Evolutionary conservation across 2,797 vertebrate species (phyloP).

Genomic region (Lycodopsis pacificus): DNA sequence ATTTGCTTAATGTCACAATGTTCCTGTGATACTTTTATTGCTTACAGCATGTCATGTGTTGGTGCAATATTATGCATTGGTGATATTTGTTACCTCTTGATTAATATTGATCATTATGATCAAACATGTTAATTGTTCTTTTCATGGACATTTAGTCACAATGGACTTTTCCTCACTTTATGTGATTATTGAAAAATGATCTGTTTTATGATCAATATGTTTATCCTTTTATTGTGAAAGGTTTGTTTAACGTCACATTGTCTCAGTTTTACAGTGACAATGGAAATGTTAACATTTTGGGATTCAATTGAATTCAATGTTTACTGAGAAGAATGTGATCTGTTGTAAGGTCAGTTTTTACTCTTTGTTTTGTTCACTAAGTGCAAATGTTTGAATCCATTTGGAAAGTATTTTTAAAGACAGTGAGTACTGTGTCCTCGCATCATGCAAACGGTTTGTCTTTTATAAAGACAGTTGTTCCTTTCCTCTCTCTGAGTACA

Average conservation of each 20-base stretch:
- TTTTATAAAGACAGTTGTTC: slow-evolving; percentile 41
- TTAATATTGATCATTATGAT: too few species aligned
- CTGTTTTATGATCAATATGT: slow-evolving; percentile 18
- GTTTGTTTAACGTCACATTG: background rate
- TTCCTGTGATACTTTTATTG: too few species aligned
- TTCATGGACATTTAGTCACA: too few species aligned
- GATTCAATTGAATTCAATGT: background rate
- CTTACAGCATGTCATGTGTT: too few species aligned
- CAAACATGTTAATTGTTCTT: too few species aligned
- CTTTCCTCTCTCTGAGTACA: slow-evolving; percentile 37
- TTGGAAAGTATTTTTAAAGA: background rate
- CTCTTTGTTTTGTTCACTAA: background rate
- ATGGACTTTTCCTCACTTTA: background rate
- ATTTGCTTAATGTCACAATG: background rate
- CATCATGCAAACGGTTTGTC: slow-evolving; percentile 9
- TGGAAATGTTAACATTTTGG: rapidly evolving
- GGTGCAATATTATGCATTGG: too few species aligned
- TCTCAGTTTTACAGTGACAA: slow-evolving; percentile 1
- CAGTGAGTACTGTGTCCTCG: slow-evolving; percentile 20
- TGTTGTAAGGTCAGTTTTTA: slow-evolving; percentile 11
- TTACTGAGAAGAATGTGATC: background rate
- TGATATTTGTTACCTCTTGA: too few species aligned
- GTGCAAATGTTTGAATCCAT: background rate
- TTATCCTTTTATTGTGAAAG: slow-evolving; percentile 10
- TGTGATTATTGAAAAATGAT: slow-evolving; percentile 1